Evolutionary conservation across 2,113 vertebrate species (phyloP), one percentile per base, ranked within the genome.

Genomic region (Syngnathus scovelli): DNA sequence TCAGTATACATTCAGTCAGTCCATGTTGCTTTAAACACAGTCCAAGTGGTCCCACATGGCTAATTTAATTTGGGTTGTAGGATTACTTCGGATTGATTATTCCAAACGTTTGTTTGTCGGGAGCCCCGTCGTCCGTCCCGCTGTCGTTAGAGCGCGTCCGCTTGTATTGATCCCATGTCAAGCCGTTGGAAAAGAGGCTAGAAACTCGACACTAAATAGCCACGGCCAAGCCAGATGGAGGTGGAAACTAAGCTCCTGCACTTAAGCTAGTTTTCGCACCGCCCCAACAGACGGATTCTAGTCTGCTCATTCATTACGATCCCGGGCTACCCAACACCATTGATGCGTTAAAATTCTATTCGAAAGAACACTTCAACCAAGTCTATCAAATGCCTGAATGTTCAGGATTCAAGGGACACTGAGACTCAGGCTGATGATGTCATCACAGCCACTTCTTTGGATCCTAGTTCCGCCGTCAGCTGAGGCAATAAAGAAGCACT

Each of bases 81-180:
- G 27, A 58, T 62, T 49, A 46, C 70, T 68, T 33, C 6, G 2
- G 6, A 58, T 56, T 55, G 27, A 36, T 58, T 36, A 58, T 6
- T 58, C 27, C 23, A 58, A 58, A 56, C 27, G 23, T 15, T 36
- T 15, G 55, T 58, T 58, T 18, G 27, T 58, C 27, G 27, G 55
- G 6, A 58, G 27, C 13, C 3, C 6, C 7, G 55, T 36, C 13
- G 13, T 36, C 27, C 15, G 27, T 16, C 39, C 65, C 55, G 9
- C 68, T 69, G 21, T 81, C 74, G 83, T 91, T 79, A 88, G 75
- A 79, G 71, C 71, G 65, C 43, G 75, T 80, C 79, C 63, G 70
- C 4, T 68, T 51, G 43, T 83, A 85, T 86, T 85, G 83, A 87
- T 74, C 61, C 76, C 61, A 61, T 86, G 81, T 78, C 79, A 85